Base-by-base conservation (phyloP, 2,113 vertebrate species). In the Melanostigma gelatinosum region DNA sequence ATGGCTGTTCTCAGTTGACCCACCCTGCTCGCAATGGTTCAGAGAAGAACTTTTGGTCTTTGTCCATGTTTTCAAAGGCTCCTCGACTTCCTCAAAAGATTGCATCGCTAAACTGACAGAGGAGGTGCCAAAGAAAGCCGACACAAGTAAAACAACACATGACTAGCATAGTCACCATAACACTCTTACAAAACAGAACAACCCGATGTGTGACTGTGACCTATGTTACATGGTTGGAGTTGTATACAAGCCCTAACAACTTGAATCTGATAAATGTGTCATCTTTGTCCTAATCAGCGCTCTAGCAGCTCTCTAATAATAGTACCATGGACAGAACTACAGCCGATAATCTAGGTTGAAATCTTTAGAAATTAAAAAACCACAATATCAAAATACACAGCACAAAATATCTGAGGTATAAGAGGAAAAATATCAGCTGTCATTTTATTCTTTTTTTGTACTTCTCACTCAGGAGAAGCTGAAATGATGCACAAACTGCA, bases 321-420 rank as follows among this genome's bases (percentile, higher is more conserved):
- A 96, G 96, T 95, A 97, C 95, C 96, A 97, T 95, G 95, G 95
- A 96, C 18, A 96, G 75, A 96, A 96, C 91, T 97, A 98, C 95
- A 96, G 96, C 95, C 96, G 96, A 96, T 96, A 94, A 96, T 96
- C 96, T 97, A 97, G 93, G 88, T 94, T 88, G 72, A 86, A 97
- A 97, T 95, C 96, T 97, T 96, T 95, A 92, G 94, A 99, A 98
- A 97, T 96, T 82, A 99, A 98, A 97, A 52, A 96, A 96, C 97
- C 97, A 98, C 97, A 96, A 97, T 99, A 98, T 97, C 98, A 98
- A 99, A 99, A 98, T 97, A 97, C 97, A 99, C 97, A 97, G 97
- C 97, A 99, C 97, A 98, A 98, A 98, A 98, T 97, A 98, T 98
- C 96, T 99, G 97, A 99, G 97, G 97, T 99, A 99, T 98, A 98